phyloP scores from a whole-genome alignment of 2,113 vertebrate genomes.

The Neogobius melanostomus region DNA sequence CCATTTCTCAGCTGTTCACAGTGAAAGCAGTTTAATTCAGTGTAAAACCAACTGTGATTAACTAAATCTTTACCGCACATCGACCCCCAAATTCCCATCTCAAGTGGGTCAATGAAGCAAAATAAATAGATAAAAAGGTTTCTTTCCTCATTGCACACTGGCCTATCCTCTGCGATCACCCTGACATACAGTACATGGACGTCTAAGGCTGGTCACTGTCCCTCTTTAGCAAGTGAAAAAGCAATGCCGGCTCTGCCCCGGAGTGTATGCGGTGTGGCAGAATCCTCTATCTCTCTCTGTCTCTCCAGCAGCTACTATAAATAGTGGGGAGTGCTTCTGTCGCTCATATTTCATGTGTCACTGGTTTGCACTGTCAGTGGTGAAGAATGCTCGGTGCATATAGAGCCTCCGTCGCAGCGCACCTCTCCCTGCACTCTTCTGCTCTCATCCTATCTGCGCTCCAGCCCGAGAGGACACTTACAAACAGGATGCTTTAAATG shows the following conservation, averaged over 20 bases:
- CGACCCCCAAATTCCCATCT: neutral
- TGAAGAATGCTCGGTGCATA: conserved; percentile 60
- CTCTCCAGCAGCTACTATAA: conserved; percentile 65
- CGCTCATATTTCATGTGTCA: conserved; percentile 80
- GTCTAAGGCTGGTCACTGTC: conserved; percentile 30
- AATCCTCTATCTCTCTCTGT: conserved; percentile 44
- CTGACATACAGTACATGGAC: conserved; percentile 27
- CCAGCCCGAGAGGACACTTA: conserved; percentile 9
- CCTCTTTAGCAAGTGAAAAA: conserved; percentile 46
- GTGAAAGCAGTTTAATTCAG: too few species aligned
- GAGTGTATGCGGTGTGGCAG: conserved; percentile 50
- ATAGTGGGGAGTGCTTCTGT: conserved; percentile 72
- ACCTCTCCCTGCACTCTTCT: conserved; percentile 23
- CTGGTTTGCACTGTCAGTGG: conserved; percentile 60
- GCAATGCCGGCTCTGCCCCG: conserved; percentile 52
- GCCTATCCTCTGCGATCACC: conserved; percentile 15
- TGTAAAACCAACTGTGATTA: too few species aligned
- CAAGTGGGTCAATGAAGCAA: neutral
- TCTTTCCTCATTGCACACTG: neutral
- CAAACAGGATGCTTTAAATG: conserved; percentile 7
- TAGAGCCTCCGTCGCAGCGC: conserved; percentile 43
- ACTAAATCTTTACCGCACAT: too few species aligned
- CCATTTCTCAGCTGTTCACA: too few species aligned
- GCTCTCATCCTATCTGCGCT: conserved; percentile 6
- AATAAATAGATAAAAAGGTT: neutral